Conservation (phyloP, 2,113 vertebrate species). For the Columba janthina region DNA sequence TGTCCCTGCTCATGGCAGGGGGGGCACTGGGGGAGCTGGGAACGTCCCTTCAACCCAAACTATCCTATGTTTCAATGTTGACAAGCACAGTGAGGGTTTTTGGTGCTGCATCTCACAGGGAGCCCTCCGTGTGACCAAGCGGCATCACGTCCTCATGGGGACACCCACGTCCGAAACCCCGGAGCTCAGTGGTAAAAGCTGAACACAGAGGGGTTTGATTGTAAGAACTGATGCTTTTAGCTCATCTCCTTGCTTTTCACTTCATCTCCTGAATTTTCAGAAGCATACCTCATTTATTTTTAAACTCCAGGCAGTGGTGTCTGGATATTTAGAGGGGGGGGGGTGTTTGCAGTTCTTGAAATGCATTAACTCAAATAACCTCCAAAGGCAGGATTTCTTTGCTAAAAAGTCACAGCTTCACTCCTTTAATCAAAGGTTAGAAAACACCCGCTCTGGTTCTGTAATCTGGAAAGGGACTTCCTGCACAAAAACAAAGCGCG, state of each 20-base stretch:
- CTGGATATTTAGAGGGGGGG: neutral
- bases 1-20: no score
- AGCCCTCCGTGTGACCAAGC: neutral
- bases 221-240: neutral
- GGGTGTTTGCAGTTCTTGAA: neutral
- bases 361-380: neutral
- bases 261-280: fast-evolving
- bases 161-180: neutral
- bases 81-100: no score
- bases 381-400: neutral
- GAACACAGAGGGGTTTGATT: neutral
- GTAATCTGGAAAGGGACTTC: neutral
- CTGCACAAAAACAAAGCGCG: fast-evolving
- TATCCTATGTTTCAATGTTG: no score
- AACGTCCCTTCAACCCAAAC: no score
- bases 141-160: fast-evolving
- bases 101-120: no score
- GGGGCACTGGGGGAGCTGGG: neutral
- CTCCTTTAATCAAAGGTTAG: constrained; percentile 5
- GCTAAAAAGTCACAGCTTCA: neutral
- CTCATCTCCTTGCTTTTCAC: neutral
- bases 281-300: neutral
- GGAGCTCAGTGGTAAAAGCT: neutral
- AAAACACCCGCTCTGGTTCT: neutral
- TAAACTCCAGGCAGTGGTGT: neutral